Percentiles rank a stretch among this genome's conserved stretches.
Evolutionary conservation across 1,140 invertebrate genomes (phyloP).

Genomic region (Calycopis cecrops): DNA sequence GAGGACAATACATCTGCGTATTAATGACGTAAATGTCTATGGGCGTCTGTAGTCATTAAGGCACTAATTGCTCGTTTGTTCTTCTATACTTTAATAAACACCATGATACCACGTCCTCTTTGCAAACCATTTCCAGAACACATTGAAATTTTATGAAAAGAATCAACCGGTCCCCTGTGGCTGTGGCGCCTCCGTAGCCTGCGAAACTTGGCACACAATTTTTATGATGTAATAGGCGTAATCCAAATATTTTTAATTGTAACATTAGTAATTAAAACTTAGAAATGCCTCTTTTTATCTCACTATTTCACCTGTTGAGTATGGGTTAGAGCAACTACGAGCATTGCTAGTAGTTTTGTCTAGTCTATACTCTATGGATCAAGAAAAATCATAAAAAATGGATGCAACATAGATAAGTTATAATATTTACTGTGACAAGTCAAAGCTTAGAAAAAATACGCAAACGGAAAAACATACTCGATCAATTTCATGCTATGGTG

Average conservation of each 20-base stretch:
- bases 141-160: conserved; percentile 73
- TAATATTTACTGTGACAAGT: too few species aligned
- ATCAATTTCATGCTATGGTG: too few species aligned
- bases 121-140: conserved; percentile 90
- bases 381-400: conserved; percentile 20
- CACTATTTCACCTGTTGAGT: conserved; percentile 63
- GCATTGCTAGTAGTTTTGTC: conserved; percentile 69
- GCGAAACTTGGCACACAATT: conserved; percentile 62
- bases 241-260: conserved; percentile 61
- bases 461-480: too few species aligned
- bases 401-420: conserved; percentile 6
- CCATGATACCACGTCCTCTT: conserved; percentile 89
- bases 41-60: too few species aligned
- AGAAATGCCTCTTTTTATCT: conserved; percentile 49
- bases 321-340: conserved; percentile 71
- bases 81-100: background rate
- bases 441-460: too few species aligned
- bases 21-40: too few species aligned
- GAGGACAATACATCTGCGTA: too few species aligned
- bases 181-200: conserved; percentile 57
- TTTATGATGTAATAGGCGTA: conserved; percentile 51
- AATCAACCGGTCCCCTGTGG: conserved; percentile 71
- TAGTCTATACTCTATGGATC: conserved; percentile 58
- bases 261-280: conserved; percentile 67
- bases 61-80: background rate